A percentile compares a stretch with the other conserved stretches of the same genome.
phyloP scores from a whole-genome alignment of 2,797 vertebrate genomes.

The Falco novaeseelandiae region DNA sequence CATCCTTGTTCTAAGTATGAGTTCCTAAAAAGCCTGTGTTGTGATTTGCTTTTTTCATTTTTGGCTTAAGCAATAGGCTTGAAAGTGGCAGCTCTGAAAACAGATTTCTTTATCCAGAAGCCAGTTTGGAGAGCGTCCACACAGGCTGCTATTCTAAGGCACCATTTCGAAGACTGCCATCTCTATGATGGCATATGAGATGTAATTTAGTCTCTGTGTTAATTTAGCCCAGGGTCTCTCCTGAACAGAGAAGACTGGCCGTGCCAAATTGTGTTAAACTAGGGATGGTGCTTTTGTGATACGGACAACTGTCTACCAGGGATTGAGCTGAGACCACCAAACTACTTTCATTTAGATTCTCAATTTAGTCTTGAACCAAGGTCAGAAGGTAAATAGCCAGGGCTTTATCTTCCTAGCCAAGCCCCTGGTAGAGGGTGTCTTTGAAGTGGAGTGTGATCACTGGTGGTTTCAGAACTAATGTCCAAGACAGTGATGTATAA shows the following conservation, averaged over 20 bases:
- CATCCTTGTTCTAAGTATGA: background rate
- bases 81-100: constrained; percentile 70
- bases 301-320: constrained; percentile 59
- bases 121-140: constrained; percentile 77
- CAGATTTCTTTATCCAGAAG: constrained; percentile 79
- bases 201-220: constrained; percentile 44
- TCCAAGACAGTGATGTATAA: constrained; percentile 78
- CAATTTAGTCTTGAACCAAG: constrained; percentile 72
- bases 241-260: constrained; percentile 15
- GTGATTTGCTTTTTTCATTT: constrained; percentile 42
- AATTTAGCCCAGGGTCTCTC: constrained; percentile 58
- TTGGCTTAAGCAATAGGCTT: constrained; percentile 73
- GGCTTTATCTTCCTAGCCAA: constrained; percentile 77
- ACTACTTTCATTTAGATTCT: constrained; percentile 67
- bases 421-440: constrained; percentile 69
- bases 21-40: constrained; percentile 55
- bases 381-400: constrained; percentile 78
- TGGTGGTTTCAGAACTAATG: constrained; percentile 73
- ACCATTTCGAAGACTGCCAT: constrained; percentile 56
- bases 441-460: constrained; percentile 75
- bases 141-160: constrained; percentile 59
- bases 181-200: constrained; percentile 42
- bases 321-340: constrained; percentile 64
- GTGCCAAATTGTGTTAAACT: constrained; percentile 63
- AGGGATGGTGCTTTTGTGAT: constrained; percentile 73